Evolutionary conservation across 2,113 vertebrate genomes (phyloP).

Genomic region (human (Homo sapiens)): GRCh38 chr2:218320001-218320500

Average conservation of each 20-base stretch:
- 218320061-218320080: background rate
- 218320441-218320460: no score
- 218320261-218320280: background rate
- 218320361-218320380: background rate
- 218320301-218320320: background rate
- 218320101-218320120: background rate
- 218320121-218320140: constrained; percentile 34
- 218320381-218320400: background rate
- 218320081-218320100: background rate
- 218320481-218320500: no score
- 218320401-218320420: background rate
- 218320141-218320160: background rate
- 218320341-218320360: background rate
- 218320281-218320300: background rate
- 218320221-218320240: background rate
- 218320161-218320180: background rate
- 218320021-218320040: background rate
- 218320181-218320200: background rate
- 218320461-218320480: no score
- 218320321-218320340: background rate
- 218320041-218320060: background rate
- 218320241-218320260: background rate
- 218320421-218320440: no score
- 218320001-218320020: background rate
- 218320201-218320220: background rate